Conservation (phyloP, 2,888 invertebrate genomes). For the Odiellus spinosus region DNA sequence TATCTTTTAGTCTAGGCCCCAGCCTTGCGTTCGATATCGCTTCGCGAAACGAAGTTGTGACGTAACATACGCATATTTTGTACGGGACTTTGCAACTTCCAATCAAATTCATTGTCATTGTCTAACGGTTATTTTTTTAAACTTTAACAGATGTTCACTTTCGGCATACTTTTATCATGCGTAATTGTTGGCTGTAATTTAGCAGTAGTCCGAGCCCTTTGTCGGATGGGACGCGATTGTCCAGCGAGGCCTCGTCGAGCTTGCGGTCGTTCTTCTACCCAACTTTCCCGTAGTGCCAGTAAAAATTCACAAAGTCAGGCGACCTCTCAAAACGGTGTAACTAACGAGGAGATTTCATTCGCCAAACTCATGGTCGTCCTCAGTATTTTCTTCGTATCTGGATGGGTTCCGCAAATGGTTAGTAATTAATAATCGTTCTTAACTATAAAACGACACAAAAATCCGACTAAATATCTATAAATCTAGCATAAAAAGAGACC, state of each 20-base stretch:
- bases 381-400: slow-evolving; percentile 62
- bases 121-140: not conserved
- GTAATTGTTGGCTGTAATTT: slow-evolving; percentile 67
- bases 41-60: slow-evolving; percentile 47
- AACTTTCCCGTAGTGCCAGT: no score
- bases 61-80: slow-evolving; percentile 41
- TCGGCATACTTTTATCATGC: slow-evolving; percentile 53
- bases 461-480: no score
- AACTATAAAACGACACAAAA: no score
- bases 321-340: slow-evolving; percentile 31
- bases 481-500: no score
- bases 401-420: slow-evolving; percentile 81
- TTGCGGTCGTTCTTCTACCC: no score
- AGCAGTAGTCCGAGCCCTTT: slow-evolving; percentile 59
- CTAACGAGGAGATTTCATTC: slow-evolving; percentile 68
- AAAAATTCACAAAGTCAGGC: not conserved
- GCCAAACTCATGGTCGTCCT: slow-evolving; percentile 67
- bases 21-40: slow-evolving; percentile 51
- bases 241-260: no score
- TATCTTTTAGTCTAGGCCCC: not conserved
- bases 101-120: not conserved
- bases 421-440: slow-evolving; percentile 23
- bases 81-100: slow-evolving; percentile 4
- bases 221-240: slow-evolving; percentile 34
- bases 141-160: slow-evolving; percentile 13